Evolutionary conservation across 2,113 vertebrate genomes (phyloP).

Genomic region (Apaloderma vittatum): DNA sequence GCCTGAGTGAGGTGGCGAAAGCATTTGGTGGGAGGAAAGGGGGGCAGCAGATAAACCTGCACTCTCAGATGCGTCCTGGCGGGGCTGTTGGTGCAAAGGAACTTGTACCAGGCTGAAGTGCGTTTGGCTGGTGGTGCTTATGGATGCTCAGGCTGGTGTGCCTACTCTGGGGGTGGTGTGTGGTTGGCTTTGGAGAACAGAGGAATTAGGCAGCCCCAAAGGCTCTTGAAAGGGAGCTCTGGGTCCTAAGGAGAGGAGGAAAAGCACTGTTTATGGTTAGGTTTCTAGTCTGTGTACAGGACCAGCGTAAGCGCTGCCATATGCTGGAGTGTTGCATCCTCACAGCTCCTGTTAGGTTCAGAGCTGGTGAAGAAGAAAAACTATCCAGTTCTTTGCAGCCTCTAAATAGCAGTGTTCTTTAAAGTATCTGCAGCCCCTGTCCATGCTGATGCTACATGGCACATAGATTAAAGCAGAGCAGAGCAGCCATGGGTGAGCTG

Average conservation of each 20-base stretch:
- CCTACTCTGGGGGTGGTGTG: accelerated
- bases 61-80: accelerated
- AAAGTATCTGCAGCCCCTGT: not conserved
- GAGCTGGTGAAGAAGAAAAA: not conserved
- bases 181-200: not conserved
- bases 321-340: not conserved
- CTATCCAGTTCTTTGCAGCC: not conserved
- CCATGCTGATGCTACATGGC: accelerated
- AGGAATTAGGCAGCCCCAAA: not conserved
- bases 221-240: not conserved
- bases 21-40: accelerated
- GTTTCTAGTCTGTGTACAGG: not conserved
- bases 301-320: accelerated
- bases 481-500: not conserved
- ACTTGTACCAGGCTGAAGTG: accelerated
- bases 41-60: not conserved
- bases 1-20: accelerated
- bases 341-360: not conserved
- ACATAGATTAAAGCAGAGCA: not conserved
- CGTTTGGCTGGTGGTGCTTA: accelerated
- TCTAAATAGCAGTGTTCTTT: not conserved
- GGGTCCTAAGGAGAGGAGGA: not conserved
- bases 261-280: not conserved
- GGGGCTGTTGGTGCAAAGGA: accelerated
- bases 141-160: not conserved